A percentile compares a stretch with the other conserved stretches of the same genome.
These are phyloP conservation scores for Hedya salicella DNA, from an alignment of 2,888 invertebrate genomes.

Conservation along the genomic window DNA sequence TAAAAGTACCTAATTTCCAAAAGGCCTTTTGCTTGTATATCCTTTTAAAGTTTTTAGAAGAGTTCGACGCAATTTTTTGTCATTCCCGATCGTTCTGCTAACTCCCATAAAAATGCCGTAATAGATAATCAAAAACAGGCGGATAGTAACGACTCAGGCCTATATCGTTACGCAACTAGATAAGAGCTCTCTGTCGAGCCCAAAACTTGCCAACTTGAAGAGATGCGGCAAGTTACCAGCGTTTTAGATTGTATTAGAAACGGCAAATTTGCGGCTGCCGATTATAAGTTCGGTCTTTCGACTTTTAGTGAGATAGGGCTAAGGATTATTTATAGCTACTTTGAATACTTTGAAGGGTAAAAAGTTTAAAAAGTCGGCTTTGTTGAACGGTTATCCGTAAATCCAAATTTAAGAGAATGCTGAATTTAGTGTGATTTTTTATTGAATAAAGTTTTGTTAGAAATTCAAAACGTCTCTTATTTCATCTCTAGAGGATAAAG, in stretches of 20 bases:
- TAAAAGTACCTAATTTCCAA: too few relatives aligned
- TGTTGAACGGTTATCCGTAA: not conserved
- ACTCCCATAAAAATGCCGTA: not conserved
- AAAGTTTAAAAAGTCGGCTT: conserved; percentile 1
- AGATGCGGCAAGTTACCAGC: conserved; percentile 50
- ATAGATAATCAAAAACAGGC: conserved; percentile 30
- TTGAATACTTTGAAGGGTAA: conserved; percentile 28
- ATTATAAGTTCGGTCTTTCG: conserved; percentile 39
- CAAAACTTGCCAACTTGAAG: conserved; percentile 50
- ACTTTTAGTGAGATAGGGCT: conserved; percentile 31
- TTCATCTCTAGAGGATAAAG: too few relatives aligned
- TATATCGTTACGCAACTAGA: conserved; percentile 48
- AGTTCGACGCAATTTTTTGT: too few relatives aligned
- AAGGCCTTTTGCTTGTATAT: too few relatives aligned
- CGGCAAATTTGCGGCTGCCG: conserved; percentile 32
- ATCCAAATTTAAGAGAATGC: not conserved
- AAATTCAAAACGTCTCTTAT: too few relatives aligned
- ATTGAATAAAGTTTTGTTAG: too few relatives aligned
- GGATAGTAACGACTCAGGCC: conserved; percentile 43
- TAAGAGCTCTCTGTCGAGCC: conserved; percentile 49
- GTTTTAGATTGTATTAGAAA: conserved; percentile 31
- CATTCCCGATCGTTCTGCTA: too few relatives aligned
- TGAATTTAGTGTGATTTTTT: not conserved
- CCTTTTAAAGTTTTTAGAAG: too few relatives aligned
- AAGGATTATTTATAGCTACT: conserved; percentile 36